Conservation (phyloP, 2,888 invertebrate genomes). For the Pemphredon lugubris region DNA sequence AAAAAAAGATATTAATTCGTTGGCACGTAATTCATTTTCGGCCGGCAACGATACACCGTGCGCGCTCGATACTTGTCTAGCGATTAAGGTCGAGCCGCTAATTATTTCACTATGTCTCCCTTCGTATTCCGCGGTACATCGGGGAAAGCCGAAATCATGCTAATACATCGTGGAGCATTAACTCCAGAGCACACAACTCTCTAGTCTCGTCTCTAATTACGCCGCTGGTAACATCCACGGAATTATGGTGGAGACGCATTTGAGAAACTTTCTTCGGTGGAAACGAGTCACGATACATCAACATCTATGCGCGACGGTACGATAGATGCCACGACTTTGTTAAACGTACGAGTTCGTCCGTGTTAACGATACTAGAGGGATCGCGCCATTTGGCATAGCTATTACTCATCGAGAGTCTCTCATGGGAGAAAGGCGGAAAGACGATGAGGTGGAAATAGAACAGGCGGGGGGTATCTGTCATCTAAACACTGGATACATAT, state of each 20-base stretch:
- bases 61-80: no score
- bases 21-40: constrained; percentile 56
- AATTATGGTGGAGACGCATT: not conserved
- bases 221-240: no score
- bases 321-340: constrained; percentile 48
- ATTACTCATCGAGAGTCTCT: constrained; percentile 40
- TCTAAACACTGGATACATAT: no score
- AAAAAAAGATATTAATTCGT: constrained; percentile 59
- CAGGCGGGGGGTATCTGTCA: no score
- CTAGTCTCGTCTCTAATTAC: no score
- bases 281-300: constrained; percentile 18
- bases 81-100: no score
- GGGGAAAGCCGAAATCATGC: no score
- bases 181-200: no score
- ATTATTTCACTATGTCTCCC: not conserved
- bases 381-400: constrained; percentile 40
- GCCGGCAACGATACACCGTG: constrained; percentile 9
- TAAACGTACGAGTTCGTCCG: constrained; percentile 32
- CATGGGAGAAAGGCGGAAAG: not conserved
- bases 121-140: constrained; percentile 11
- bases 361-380: constrained; percentile 46
- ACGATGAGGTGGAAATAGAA: not conserved
- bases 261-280: not conserved
- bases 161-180: no score
- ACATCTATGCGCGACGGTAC: constrained; percentile 24